Percentiles rank a stretch among this genome's conserved stretches.
These are phyloP conservation scores for Oreochromis grahami DNA, from an alignment of 2,797 vertebrate genomes.

Conservation along the genomic window DNA sequence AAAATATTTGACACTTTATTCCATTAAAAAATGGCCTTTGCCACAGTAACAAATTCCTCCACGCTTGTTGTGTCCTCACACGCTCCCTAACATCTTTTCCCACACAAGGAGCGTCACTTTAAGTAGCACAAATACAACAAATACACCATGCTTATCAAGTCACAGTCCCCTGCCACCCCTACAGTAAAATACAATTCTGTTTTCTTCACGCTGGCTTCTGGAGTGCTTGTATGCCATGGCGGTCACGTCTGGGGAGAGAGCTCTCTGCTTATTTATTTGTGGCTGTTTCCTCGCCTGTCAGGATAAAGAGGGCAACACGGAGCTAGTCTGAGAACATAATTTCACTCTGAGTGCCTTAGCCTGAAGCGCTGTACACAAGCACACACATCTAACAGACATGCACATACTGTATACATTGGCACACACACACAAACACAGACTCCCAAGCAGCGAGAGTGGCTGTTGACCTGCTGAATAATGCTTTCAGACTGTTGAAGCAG, in stretches of 20 bases:
- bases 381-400: not conserved
- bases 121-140: slow-evolving; percentile 73
- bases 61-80: slow-evolving; percentile 55
- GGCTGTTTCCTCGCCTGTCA: slow-evolving; percentile 75
- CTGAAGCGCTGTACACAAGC: slow-evolving; percentile 56
- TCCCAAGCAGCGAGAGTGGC: slow-evolving; percentile 39
- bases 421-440: not conserved
- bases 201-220: slow-evolving; percentile 56
- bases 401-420: slow-evolving; percentile 17
- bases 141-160: slow-evolving; percentile 64
- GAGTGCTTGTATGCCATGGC: slow-evolving; percentile 61
- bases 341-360: slow-evolving; percentile 75
- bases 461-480: slow-evolving; percentile 76
- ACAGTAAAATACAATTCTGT: slow-evolving; percentile 64
- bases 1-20: not conserved
- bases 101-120: slow-evolving; percentile 53
- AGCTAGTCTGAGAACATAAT: slow-evolving; percentile 77
- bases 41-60: slow-evolving; percentile 8
- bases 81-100: slow-evolving; percentile 45
- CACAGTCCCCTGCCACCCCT: slow-evolving; percentile 47
- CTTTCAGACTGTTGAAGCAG: slow-evolving; percentile 51
- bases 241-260: slow-evolving; percentile 67
- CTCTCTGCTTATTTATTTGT: slow-evolving; percentile 76
- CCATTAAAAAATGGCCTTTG: not conserved
- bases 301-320: slow-evolving; percentile 76